Conservation (phyloP, 2,888 invertebrate species). For the Drosophila austrosaltans region DNA sequence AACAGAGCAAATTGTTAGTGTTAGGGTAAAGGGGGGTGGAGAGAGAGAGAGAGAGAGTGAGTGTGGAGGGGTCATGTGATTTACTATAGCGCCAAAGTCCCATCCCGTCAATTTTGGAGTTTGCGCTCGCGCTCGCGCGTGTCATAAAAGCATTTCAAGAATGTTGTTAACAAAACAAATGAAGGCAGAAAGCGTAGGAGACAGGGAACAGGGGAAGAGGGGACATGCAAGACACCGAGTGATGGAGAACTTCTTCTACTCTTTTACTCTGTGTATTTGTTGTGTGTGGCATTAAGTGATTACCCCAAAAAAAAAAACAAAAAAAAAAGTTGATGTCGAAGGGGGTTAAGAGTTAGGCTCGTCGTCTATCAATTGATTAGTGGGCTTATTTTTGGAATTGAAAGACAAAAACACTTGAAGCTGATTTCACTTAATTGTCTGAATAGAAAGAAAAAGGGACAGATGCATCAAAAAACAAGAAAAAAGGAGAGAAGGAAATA, state of each 20-base stretch:
- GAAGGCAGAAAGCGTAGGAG: conserved; percentile 39
- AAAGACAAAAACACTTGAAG: conserved; percentile 9
- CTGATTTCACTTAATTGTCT: conserved; percentile 12
- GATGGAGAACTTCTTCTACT: conserved; percentile 19
- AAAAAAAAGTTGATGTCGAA: background rate
- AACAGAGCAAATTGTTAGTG: conserved; percentile 39
- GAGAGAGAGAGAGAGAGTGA: background rate
- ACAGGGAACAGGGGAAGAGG: background rate
- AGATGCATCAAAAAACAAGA: background rate
- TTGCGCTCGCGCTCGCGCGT: conserved; percentile 32
- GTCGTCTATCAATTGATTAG: conserved; percentile 68
- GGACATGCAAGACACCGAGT: background rate
- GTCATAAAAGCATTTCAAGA: conserved; percentile 75
- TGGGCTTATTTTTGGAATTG: conserved; percentile 50
- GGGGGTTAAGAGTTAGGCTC: conserved; percentile 31
- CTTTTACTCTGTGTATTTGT: conserved; percentile 11
- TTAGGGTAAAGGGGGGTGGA: background rate
- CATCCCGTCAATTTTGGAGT: conserved; percentile 47
- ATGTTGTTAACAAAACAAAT: conserved; percentile 76
- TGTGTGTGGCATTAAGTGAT: conserved; percentile 63
- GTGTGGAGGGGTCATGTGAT: conserved; percentile 61
- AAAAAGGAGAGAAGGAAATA: too few relatives aligned
- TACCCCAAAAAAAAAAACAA: conserved; percentile 36
- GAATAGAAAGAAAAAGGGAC: background rate
- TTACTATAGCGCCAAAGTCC: conserved; percentile 49